These are phyloP conservation scores for Nanorana parkeri DNA, from an alignment of 2,113 vertebrate genomes.

Conservation along the genomic window DNA sequence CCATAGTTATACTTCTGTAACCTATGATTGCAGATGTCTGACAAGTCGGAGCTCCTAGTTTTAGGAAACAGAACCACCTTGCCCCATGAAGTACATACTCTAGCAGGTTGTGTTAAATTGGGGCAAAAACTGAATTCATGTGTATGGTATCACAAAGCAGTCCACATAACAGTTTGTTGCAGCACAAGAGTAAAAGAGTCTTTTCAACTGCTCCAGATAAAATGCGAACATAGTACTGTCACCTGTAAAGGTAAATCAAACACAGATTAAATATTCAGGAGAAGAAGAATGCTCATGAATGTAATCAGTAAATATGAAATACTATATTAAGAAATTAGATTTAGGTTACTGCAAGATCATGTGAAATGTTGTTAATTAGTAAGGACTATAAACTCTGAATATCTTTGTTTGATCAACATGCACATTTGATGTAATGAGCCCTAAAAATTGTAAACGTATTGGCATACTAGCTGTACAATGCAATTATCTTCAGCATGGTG, in stretches of 20 bases:
- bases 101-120: slow-evolving; percentile 57
- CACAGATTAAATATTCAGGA: background rate
- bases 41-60: slow-evolving; percentile 3
- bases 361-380: no score
- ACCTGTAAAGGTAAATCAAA: slow-evolving; percentile 61
- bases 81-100: slow-evolving; percentile 68
- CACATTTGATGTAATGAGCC: no score
- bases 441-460: no score
- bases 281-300: background rate
- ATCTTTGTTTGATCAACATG: no score
- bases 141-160: background rate
- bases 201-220: slow-evolving; percentile 82
- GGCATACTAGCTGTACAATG: no score
- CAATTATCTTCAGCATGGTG: no score
- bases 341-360: no score
- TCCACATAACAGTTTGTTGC: slow-evolving; percentile 72
- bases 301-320: background rate
- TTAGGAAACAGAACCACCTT: slow-evolving; percentile 61
- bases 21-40: background rate
- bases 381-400: no score
- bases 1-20: background rate
- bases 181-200: slow-evolving; percentile 79
- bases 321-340: no score
- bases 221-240: slow-evolving; percentile 81
- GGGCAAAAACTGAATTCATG: background rate